These are phyloP conservation scores for Stenchaetothrips biformis DNA, from an alignment of 2,888 invertebrate species.

Conservation along the genomic window DNA sequence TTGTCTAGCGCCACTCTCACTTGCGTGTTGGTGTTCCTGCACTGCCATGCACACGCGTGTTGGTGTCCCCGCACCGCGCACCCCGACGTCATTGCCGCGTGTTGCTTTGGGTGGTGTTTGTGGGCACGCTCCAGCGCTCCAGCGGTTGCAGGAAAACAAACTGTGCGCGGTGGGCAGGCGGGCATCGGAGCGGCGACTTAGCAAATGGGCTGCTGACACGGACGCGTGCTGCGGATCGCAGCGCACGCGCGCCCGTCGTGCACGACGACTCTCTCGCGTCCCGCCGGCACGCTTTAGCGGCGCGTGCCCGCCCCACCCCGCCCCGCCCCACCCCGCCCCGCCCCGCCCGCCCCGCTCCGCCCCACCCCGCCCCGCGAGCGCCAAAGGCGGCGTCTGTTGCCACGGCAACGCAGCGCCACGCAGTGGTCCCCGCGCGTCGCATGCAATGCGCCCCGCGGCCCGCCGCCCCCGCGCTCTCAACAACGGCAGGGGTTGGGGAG, in stretches of 20 bases:
- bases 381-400: background rate
- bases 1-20: too few relatives aligned
- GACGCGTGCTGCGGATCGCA: background rate
- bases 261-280: background rate
- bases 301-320: background rate
- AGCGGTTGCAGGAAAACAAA: background rate
- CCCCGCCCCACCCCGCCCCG: background rate
- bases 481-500: background rate
- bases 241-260: background rate
- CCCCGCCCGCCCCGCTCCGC: background rate
- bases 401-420: background rate
- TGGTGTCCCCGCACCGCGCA: too few relatives aligned
- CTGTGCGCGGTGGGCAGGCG: background rate
- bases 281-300: background rate
- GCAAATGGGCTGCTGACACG: slow-evolving; percentile 1
- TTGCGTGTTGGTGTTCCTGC: too few relatives aligned
- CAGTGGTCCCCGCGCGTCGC: background rate
- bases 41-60: too few relatives aligned
- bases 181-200: background rate
- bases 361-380: background rate
- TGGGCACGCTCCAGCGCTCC: background rate
- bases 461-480: background rate
- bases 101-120: background rate
- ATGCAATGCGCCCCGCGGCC: background rate
- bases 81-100: too few relatives aligned